These are phyloP conservation scores for Lasiurus borealis DNA, from an alignment of 2,113 vertebrate species.

Conservation along the genomic window DNA sequence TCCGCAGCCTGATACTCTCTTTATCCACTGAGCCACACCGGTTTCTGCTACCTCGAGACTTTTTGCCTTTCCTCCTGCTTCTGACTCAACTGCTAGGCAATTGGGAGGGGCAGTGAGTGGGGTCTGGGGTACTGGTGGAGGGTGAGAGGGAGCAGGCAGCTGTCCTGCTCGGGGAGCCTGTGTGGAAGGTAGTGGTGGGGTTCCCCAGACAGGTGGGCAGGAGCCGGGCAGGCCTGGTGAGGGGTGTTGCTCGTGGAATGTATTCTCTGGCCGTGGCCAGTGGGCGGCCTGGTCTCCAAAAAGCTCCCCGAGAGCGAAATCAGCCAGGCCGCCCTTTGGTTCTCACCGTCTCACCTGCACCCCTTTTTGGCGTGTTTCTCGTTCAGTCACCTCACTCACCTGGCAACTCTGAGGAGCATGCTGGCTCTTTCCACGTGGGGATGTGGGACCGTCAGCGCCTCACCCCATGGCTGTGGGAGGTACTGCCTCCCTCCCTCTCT, in stretches of 20 bases:
- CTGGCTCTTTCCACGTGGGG: not conserved
- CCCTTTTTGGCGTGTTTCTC: not conserved
- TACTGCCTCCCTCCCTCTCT: no score
- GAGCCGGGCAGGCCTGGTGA: no score
- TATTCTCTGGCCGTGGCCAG: not conserved
- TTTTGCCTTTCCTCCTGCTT: not conserved
- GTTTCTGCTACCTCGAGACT: not conserved
- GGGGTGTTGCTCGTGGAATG: not conserved
- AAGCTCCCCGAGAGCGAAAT: not conserved
- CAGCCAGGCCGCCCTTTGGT: not conserved
- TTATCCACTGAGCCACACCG: no score
- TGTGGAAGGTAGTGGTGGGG: not conserved
- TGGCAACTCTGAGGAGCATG: not conserved
- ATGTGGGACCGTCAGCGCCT: not conserved
- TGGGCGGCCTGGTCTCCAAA: not conserved
- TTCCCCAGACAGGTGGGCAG: no score
- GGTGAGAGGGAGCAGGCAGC: not conserved
- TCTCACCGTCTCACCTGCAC: not conserved
- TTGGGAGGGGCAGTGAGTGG: not conserved
- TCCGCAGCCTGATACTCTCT: no score
- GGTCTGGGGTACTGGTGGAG: no score
- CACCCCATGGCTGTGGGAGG: fast-evolving
- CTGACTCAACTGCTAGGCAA: no score
- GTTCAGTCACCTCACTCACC: not conserved
- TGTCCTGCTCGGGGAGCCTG: not conserved